These are phyloP conservation scores for Arenaria interpres DNA, from an alignment of 2,113 vertebrate species.

Conservation along the genomic window DNA sequence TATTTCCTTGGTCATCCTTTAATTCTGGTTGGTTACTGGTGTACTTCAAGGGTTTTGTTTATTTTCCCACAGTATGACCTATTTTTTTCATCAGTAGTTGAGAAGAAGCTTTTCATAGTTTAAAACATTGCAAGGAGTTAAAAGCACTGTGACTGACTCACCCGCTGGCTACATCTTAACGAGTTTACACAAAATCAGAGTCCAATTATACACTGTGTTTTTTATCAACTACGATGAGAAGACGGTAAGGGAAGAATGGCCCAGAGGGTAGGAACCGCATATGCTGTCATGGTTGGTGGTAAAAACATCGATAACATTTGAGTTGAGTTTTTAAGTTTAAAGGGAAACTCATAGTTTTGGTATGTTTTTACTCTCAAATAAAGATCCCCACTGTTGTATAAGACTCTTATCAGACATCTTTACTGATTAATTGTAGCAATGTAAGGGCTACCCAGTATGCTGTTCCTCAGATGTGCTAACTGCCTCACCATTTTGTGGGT, in stretches of 20 bases:
- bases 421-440: neutral
- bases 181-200: constrained; percentile 43
- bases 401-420: neutral
- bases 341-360: neutral
- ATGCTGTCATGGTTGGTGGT: neutral
- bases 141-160: constrained; percentile 16
- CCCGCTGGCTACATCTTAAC: constrained; percentile 35
- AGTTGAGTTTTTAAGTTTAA: constrained; percentile 26
- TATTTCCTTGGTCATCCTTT: neutral
- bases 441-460: neutral
- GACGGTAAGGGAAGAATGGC: neutral
- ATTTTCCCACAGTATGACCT: neutral
- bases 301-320: neutral
- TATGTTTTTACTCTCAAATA: neutral
- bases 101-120: neutral
- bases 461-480: neutral
- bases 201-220: constrained; percentile 44
- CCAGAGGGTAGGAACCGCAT: neutral
- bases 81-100: neutral
- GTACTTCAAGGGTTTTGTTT: neutral
- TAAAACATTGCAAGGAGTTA: constrained; percentile 9
- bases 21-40: neutral
- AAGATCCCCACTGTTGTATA: neutral
- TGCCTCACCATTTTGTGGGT: neutral
- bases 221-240: constrained; percentile 19